A percentile compares a stretch with the other conserved stretches of the same genome.
Conservation (phyloP, 1,140 invertebrate genomes). For the Euwallacea similis region DNA sequence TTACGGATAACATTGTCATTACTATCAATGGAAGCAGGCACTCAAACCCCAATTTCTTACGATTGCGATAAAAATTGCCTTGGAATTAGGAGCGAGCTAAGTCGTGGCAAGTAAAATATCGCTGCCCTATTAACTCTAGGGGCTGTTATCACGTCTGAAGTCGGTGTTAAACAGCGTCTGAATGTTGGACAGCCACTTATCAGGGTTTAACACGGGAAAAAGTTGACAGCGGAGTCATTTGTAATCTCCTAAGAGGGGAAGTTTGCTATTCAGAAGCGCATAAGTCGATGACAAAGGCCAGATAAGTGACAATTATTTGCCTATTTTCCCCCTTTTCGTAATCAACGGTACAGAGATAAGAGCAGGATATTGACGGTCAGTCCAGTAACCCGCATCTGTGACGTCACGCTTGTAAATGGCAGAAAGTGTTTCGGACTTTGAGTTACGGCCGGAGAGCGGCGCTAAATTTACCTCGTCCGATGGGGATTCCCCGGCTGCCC, state of each 20-base stretch:
- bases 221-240: slow-evolving; percentile 18
- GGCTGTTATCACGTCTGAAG: slow-evolving; percentile 30
- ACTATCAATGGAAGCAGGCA: no score
- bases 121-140: slow-evolving; percentile 23
- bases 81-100: slow-evolving; percentile 23
- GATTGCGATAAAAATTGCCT: slow-evolving; percentile 21
- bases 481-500: slow-evolving; percentile 12
- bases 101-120: slow-evolving; percentile 23
- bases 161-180: slow-evolving; percentile 30
- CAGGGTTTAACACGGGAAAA: slow-evolving; percentile 25
- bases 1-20: no score
- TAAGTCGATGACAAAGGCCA: slow-evolving; percentile 26
- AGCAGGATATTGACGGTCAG: background rate
- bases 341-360: background rate
- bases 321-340: slow-evolving; percentile 6
- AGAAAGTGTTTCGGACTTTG: slow-evolving; percentile 31
- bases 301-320: slow-evolving; percentile 18
- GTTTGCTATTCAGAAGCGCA: background rate
- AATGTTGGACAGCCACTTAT: slow-evolving; percentile 35
- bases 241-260: slow-evolving; percentile 18
- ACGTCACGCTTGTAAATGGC: slow-evolving; percentile 1
- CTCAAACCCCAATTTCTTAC: no score
- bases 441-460: slow-evolving; percentile 15
- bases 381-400: background rate
- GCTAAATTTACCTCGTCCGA: slow-evolving; percentile 23